Evolutionary conservation across 2,113 vertebrate species (phyloP), one percentile per base, ranked within the genome.

Genomic region (Bagarius yarrelli): DNA sequence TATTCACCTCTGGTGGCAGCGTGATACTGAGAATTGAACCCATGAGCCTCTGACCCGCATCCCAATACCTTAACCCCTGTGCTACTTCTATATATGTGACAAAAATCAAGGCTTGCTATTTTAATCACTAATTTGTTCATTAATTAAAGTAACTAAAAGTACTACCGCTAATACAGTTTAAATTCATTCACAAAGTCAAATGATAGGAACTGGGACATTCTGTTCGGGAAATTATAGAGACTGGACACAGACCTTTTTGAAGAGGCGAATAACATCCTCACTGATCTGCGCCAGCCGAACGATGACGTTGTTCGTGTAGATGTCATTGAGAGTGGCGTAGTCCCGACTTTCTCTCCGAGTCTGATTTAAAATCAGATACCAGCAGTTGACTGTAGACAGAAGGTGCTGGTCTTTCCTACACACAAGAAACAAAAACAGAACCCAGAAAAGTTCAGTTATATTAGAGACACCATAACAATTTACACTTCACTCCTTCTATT

Each of bases 241-340:
- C 36, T 0, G 3, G 16, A 25, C 30, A 34, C 92, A 90, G 85
- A 99, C 98, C 98, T 98, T 99, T 91, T 98, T 99, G 84, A 99
- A 99, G 88, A 99, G 97, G 86, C 98, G 93, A 92, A 99, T 96
- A 92, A 99, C 96, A 89, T 99, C 98, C 87, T 99, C 98, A 0
- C 96, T 97, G 91, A 99, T 95, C 85, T 99, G 98, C 0, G 97
- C 94, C 83, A 99, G 94, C 6, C 98, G 95, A 18, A 99, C 95
- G 5, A 97, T 98, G 91, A 99, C 95, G 40, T 99, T 99, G 93
- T 98, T 99, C 91, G 94, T 96, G 92, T 98, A 99, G 93, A 99
- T 95, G 92, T 99, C 98, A 0, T 96, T 98, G 76, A 99, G 94
- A 2, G 95, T 99, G 87, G 97, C 97, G 0, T 99, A 96, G 88